phyloP scores from a whole-genome alignment of 2,797 vertebrate genomes.

The Passerculus sandwichensis region DNA sequence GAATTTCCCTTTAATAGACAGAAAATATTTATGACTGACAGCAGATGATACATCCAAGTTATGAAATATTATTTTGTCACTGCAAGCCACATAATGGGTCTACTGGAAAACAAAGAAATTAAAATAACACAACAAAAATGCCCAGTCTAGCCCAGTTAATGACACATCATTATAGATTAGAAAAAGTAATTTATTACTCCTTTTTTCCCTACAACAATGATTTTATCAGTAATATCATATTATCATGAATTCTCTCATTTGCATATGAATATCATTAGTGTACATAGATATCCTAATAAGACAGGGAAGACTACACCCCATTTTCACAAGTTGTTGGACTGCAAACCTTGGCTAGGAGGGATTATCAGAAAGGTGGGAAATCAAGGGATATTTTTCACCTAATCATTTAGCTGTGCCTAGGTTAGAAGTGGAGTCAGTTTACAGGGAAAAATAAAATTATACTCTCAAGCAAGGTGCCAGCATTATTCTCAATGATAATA shows the following conservation, averaged over 20 bases:
- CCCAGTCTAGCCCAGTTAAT: not conserved
- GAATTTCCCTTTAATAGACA: not conserved
- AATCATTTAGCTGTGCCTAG: not conserved
- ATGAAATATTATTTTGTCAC: not conserved
- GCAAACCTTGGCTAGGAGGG: not conserved
- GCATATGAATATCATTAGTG: not conserved
- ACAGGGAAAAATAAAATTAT: not conserved
- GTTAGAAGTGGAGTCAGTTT: not conserved
- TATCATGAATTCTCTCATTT: not conserved
- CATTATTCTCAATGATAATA: conserved; percentile 31
- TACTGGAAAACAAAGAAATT: not conserved
- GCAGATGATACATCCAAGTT: not conserved
- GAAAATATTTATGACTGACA: not conserved
- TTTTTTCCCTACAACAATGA: not conserved
- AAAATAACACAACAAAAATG: not conserved
- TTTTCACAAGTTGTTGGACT: not conserved
- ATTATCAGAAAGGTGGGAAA: not conserved
- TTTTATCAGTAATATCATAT: not conserved
- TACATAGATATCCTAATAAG: not conserved
- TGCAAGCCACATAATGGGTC: not conserved
- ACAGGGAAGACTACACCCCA: not conserved
- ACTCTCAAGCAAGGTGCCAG: not conserved
- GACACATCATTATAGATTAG: not conserved
- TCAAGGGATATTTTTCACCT: not conserved
- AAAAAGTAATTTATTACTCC: not conserved